A percentile compares a stretch with the other conserved stretches of the same genome.
phyloP scores from a whole-genome alignment of 2,113 vertebrate species.

The Oplegnathus fasciatus region DNA sequence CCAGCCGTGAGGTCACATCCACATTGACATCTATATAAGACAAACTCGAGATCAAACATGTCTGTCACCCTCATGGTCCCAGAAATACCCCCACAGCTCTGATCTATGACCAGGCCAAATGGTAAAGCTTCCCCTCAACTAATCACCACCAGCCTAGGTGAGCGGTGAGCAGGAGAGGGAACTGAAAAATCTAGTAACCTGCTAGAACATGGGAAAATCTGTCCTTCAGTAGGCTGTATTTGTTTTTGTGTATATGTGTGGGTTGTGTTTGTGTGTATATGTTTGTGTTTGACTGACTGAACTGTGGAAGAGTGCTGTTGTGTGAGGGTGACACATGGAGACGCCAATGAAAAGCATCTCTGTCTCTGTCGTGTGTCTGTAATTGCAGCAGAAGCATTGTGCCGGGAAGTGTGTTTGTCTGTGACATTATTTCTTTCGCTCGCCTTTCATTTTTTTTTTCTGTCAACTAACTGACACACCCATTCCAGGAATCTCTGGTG shows the following conservation, averaged over 20 bases:
- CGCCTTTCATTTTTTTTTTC: conserved; percentile 60
- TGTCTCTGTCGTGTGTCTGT: conserved; percentile 48
- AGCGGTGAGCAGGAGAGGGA: neutral
- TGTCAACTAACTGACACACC: conserved; percentile 81
- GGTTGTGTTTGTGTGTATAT: conserved; percentile 19
- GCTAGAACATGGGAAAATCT: neutral
- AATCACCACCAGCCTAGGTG: conserved; percentile 46
- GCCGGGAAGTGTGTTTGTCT: conserved; percentile 64
- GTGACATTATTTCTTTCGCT: conserved; percentile 63
- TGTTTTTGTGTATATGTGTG: neutral
- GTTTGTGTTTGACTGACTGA: conserved; percentile 19
- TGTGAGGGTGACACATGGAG: conserved; percentile 31
- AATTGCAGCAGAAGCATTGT: conserved; percentile 64
- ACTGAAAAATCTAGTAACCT: neutral
- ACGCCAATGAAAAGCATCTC: conserved; percentile 36
- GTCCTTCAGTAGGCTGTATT: neutral
- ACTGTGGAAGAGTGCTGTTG: conserved; percentile 17
- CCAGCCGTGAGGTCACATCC: conserved; percentile 35
- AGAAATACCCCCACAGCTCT: conserved; percentile 19
- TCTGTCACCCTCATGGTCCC: conserved; percentile 31
- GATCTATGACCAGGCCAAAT: conserved; percentile 38
- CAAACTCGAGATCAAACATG: conserved; percentile 62
- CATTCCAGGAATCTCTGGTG: conserved; percentile 80
- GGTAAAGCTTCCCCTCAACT: conserved; percentile 32
- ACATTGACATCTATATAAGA: conserved; percentile 43